Evolutionary conservation across 2,113 vertebrate genomes (phyloP).

Genomic region (Colaptes auratus): DNA sequence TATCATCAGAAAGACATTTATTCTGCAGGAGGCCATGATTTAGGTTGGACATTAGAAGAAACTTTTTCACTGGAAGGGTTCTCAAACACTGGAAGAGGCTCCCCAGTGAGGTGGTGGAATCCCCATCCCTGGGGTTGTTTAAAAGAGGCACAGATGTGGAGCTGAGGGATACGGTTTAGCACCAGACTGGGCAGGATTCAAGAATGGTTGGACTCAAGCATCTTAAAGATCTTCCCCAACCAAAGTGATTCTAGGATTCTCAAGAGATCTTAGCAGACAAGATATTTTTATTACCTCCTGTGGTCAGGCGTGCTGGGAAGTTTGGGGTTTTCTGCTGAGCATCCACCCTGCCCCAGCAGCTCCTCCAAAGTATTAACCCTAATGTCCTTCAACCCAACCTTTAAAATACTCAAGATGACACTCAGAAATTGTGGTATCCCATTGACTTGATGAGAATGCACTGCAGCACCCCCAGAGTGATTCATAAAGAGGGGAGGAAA

Average conservation of each 20-base stretch:
- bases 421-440: background rate
- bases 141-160: too few species aligned
- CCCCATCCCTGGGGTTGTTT: too few species aligned
- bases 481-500: background rate
- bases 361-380: background rate
- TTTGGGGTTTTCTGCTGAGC: background rate
- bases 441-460: background rate
- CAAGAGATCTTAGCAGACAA: background rate
- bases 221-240: too few species aligned
- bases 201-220: too few species aligned
- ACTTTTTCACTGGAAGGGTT: too few species aligned
- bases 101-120: too few species aligned
- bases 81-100: too few species aligned
- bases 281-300: fast-evolving
- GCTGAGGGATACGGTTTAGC: too few species aligned
- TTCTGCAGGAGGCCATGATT: too few species aligned
- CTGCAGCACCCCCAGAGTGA: background rate
- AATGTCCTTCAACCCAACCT: background rate
- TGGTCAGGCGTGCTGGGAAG: background rate
- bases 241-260: background rate
- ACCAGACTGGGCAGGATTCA: too few species aligned
- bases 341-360: background rate
- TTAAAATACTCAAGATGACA: background rate
- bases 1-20: background rate
- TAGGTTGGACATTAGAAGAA: too few species aligned